A percentile compares a stretch with the other conserved stretches of the same genome.
phyloP scores from a whole-genome alignment of 2,113 vertebrate species.

The Numenius arquata region DNA sequence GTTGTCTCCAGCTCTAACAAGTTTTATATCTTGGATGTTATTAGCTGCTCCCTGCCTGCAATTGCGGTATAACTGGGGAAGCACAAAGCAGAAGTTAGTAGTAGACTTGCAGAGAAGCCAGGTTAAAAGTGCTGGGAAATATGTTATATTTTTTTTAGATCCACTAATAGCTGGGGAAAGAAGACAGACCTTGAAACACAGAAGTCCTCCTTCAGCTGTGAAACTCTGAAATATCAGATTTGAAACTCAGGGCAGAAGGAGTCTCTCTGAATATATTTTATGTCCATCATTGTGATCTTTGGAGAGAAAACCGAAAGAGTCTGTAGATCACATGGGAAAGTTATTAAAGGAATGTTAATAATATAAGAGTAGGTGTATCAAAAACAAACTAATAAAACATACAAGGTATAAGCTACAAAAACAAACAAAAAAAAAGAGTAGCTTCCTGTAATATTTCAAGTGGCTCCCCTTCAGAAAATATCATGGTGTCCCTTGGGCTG shows the following conservation, averaged over 20 bases:
- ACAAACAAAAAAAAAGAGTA: not conserved
- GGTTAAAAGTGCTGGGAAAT: not conserved
- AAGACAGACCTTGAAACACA: not conserved
- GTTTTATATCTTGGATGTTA: not conserved
- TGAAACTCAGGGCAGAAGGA: accelerated
- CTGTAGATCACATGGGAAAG: not conserved
- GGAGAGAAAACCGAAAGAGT: not conserved
- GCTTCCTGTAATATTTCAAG: not conserved
- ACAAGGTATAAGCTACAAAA: not conserved
- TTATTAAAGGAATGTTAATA: not conserved
- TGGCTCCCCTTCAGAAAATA: not conserved
- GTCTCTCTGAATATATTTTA: not conserved
- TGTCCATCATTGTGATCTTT: not conserved
- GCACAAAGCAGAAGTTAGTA: not conserved
- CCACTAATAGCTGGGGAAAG: not conserved
- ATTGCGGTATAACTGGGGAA: not conserved
- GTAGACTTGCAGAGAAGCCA: not conserved
- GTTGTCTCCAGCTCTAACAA: not conserved
- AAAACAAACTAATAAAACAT: not conserved
- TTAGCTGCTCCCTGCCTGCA: not conserved
- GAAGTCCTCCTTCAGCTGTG: not conserved
- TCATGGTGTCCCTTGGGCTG: not conserved
- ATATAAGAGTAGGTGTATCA: not conserved
- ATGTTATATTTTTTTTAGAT: not conserved
- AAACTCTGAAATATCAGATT: not conserved